Evolutionary conservation across 2,797 vertebrate species (phyloP).

Genomic region (Gorsachius magnificus): DNA sequence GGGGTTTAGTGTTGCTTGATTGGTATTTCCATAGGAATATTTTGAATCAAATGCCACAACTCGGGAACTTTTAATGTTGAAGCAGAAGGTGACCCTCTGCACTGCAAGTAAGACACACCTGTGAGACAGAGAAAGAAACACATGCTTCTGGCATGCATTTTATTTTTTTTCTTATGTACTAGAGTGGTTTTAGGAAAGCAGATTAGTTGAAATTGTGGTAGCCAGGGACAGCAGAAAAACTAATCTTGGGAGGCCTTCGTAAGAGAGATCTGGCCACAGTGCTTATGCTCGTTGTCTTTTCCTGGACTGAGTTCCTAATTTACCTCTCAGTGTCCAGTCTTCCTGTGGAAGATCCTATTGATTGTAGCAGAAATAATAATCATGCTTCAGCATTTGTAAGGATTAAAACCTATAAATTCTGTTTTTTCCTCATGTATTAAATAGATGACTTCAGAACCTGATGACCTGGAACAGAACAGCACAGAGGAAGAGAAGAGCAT

Average conservation of each 20-base stretch:
- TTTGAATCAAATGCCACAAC: background rate
- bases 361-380: background rate
- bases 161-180: background rate
- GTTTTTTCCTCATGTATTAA: background rate
- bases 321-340: background rate
- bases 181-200: background rate
- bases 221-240: background rate
- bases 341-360: background rate
- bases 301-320: background rate
- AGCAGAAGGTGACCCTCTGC: background rate
- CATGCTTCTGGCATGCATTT: background rate
- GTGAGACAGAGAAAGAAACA: background rate
- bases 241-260: background rate
- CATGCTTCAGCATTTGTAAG: background rate
- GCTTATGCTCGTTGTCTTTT: background rate
- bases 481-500: background rate
- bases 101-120: background rate
- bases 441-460: background rate
- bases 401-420: conserved; percentile 18
- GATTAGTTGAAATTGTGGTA: background rate
- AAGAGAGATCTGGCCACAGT: background rate
- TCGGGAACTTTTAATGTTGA: background rate
- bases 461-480: conserved; percentile 10
- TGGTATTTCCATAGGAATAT: background rate
- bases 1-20: background rate